These are phyloP conservation scores for Hermaeophaga mercurialis DNA, from an alignment of 2,888 invertebrate genomes.

Conservation along the genomic window DNA sequence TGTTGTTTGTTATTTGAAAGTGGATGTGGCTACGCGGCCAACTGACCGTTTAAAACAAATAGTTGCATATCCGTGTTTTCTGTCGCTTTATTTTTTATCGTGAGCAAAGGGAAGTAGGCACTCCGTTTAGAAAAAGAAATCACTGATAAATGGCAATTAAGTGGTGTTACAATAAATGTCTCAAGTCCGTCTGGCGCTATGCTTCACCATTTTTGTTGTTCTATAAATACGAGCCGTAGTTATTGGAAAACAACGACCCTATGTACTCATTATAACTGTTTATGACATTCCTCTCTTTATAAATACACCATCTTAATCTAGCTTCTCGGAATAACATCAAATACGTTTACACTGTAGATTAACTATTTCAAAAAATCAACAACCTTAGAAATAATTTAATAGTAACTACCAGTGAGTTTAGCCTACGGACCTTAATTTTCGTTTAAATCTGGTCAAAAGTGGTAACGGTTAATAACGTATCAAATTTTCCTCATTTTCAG, in stretches of 20 bases:
- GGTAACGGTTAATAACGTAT: too few relatives aligned
- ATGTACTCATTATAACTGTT: conserved; percentile 48
- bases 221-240: conserved; percentile 40
- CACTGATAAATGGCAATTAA: conserved; percentile 28
- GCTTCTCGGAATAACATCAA: conserved; percentile 39
- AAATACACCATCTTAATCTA: conserved; percentile 40
- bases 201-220: conserved; percentile 40
- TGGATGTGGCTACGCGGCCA: conserved; percentile 12
- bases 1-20: conserved; percentile 10
- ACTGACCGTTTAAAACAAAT: background rate
- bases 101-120: background rate
- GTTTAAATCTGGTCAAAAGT: too few relatives aligned
- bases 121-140: conserved; percentile 15
- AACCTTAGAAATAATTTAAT: too few relatives aligned
- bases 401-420: too few relatives aligned
- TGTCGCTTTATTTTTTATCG: too few relatives aligned
- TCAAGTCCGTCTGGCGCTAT: conserved; percentile 44
- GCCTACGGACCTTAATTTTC: too few relatives aligned
- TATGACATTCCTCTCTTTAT: conserved; percentile 42
- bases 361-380: background rate
- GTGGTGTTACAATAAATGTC: conserved; percentile 34
- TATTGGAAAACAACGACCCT: conserved; percentile 49
- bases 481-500: too few relatives aligned
- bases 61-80: background rate
- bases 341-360: conserved; percentile 1